Evolutionary conservation across 2,888 invertebrate genomes (phyloP), one percentile per base, ranked within the genome.

Genomic region (Polyommatus icarus): DNA sequence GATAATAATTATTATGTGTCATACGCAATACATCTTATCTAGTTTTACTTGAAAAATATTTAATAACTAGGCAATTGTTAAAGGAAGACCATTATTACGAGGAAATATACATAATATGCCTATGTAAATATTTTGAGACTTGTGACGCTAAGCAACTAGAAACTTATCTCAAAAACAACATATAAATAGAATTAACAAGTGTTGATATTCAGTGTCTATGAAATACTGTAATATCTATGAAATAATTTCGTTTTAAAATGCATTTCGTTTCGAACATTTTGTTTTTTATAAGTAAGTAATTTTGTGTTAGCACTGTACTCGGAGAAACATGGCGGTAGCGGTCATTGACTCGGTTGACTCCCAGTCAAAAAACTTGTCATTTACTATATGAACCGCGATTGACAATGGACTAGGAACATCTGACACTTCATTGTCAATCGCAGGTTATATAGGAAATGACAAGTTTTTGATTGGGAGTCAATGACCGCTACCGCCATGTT

Each of bases 101-200:
- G 61, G 61, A 61, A 61, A 24, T 29, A 67, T 12, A 32, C 15
- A 67, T 29, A 15, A 6, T 67, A 12, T 32, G 67, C 29, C 29
- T 32, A 67, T 29, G 67, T 67, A 67, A 67, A 67, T 32, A 67
- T 15, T 32, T 29, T 29, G 6, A 15, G 29, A 15, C 29, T 29
- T 67, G 15, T 67, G 67, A 67, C 67, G 67, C 67, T 32, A 15
- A 67, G 29, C 67, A 15, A 29, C 12, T 20, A 24, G 24, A 29
- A 29, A 67, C 29, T 67, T 67, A 67, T 67, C 67, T 29, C 29
- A 6, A 67, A 67, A 67, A 67, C 67, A 67, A 29, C 15, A 32
- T 67, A 67, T 67, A 67, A 67, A 67, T 67, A 67, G 67, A 67
- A 67, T 67, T 32, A 67, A 32, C 29, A 12, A 32, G 29, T 32